phyloP scores from a whole-genome alignment of 2,113 vertebrate genomes.

The Chaetorhynchus papuensis region DNA sequence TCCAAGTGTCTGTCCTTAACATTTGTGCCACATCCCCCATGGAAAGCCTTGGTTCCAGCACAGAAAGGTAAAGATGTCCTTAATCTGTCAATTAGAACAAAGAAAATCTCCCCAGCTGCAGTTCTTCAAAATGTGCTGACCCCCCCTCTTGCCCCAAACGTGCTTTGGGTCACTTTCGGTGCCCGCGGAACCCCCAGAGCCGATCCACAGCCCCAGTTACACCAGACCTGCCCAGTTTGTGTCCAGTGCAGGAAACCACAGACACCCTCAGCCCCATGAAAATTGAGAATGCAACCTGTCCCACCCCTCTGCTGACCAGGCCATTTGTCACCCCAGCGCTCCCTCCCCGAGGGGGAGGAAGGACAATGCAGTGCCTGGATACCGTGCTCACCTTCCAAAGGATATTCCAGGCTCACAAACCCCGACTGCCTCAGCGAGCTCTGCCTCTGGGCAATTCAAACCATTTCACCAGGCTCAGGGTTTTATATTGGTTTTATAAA shows the following conservation, averaged over 20 bases:
- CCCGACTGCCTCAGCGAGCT: background rate
- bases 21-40: background rate
- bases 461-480: background rate
- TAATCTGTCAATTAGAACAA: background rate
- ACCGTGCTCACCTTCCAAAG: background rate
- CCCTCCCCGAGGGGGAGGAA: background rate
- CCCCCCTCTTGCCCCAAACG: background rate
- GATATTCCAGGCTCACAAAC: background rate
- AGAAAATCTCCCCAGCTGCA: background rate
- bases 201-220: background rate
- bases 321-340: background rate
- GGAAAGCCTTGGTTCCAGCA: background rate
- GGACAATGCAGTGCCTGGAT: rapidly evolving
- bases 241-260: background rate
- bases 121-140: background rate
- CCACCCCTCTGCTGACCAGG: background rate
- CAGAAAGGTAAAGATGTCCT: background rate
- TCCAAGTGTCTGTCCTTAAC: background rate
- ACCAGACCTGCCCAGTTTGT: background rate
- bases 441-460: background rate
- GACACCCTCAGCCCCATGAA: no score
- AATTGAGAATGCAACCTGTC: background rate
- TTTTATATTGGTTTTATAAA: background rate
- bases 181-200: rapidly evolving
- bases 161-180: rapidly evolving